Evolutionary conservation across 1,140 invertebrate genomes (phyloP).

Genomic region (Thereuonema tuberculata): DNA sequence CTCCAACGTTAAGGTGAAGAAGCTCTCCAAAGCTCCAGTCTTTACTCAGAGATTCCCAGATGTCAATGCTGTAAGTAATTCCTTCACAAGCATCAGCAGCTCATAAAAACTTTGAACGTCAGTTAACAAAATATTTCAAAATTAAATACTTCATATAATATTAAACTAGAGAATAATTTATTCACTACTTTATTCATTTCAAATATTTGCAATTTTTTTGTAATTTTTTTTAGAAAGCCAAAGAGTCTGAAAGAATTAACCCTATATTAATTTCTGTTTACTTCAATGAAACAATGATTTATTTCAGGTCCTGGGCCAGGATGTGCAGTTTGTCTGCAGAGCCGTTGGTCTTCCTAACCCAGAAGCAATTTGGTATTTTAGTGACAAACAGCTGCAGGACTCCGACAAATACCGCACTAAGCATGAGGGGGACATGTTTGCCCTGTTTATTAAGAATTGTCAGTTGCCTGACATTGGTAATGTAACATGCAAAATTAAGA

Average conservation of each 20-base stretch:
- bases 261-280: no score
- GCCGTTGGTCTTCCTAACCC: constrained; percentile 75
- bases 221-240: no score
- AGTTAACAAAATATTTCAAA: no score
- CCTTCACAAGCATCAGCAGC: background rate
- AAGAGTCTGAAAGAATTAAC: no score
- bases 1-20: constrained; percentile 55
- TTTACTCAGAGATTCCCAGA: constrained; percentile 74
- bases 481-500: constrained; percentile 62
- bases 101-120: background rate
- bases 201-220: no score
- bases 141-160: no score
- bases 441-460: constrained; percentile 56
- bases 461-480: constrained; percentile 48
- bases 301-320: constrained; percentile 49
- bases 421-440: constrained; percentile 59
- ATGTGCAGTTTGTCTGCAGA: constrained; percentile 65
- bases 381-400: constrained; percentile 50
- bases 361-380: constrained; percentile 69
- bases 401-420: constrained; percentile 60
- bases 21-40: constrained; percentile 58
- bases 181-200: no score
- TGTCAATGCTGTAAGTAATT: constrained; percentile 51
- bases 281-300: no score
- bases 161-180: no score